phyloP scores from a whole-genome alignment of 2,888 invertebrate genomes.

The Latheticus oryzae region DNA sequence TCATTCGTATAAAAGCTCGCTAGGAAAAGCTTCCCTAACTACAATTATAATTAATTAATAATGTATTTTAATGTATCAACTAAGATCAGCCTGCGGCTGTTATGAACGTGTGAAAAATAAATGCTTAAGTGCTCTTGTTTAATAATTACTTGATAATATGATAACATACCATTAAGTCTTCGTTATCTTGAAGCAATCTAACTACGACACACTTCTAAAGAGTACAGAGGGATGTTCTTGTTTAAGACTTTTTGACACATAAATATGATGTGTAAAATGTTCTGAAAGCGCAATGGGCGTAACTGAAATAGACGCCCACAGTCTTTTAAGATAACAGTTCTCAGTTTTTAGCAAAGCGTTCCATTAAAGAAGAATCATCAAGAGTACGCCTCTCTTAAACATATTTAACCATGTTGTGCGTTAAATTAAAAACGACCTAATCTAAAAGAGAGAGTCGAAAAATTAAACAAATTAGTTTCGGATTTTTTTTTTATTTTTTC shows the following conservation, averaged over 20 bases:
- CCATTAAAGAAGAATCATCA: conserved; percentile 47
- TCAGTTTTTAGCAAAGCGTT: conserved; percentile 52
- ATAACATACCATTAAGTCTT: no score
- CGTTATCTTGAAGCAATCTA: no score
- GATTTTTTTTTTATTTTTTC: not conserved
- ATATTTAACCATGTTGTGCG: conserved; percentile 33
- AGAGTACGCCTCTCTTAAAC: conserved; percentile 45
- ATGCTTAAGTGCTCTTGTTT: no score
- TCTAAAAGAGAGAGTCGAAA: not conserved
- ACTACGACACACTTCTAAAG: conserved; percentile 4
- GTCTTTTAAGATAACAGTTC: conserved; percentile 52
- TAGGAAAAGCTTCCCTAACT: no score
- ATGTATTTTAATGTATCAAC: no score
- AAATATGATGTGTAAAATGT: conserved; percentile 53
- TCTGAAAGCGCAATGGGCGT: conserved; percentile 51
- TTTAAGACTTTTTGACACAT: conserved; percentile 44
- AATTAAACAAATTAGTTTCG: no score
- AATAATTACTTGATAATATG: no score
- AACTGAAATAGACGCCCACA: conserved; percentile 51
- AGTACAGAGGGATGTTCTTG: conserved; percentile 26
- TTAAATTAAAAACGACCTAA: conserved; percentile 1
- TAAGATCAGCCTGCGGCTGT: no score
- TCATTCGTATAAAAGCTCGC: no score
- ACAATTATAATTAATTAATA: no score
- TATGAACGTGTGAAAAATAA: no score